These are phyloP conservation scores for Agrotis puta DNA, from an alignment of 2,888 invertebrate genomes.

Conservation along the genomic window DNA sequence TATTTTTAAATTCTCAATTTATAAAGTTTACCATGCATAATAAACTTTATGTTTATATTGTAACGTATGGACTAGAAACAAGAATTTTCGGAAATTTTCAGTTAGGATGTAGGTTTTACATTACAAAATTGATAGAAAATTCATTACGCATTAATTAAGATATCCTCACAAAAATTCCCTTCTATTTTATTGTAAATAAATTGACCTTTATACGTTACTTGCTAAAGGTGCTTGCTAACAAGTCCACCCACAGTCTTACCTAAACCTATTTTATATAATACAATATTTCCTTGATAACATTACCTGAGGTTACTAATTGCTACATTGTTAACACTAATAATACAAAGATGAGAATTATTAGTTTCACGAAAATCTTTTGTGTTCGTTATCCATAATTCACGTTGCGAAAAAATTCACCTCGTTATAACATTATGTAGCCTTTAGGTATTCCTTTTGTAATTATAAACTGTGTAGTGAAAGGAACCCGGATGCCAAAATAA, in stretches of 20 bases:
- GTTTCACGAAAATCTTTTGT: slow-evolving; percentile 55
- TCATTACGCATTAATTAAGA: too few species aligned
- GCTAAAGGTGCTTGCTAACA: slow-evolving; percentile 18
- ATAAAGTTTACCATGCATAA: too few species aligned
- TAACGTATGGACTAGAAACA: too few species aligned
- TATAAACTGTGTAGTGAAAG: slow-evolving; percentile 54
- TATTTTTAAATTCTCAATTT: too few species aligned
- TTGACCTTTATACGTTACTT: neutral
- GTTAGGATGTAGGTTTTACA: too few species aligned
- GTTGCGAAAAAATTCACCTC: slow-evolving; percentile 28
- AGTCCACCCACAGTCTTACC: slow-evolving; percentile 6
- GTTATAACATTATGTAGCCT: slow-evolving; percentile 25
- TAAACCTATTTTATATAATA: slow-evolving; percentile 20
- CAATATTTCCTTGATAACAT: slow-evolving; percentile 28
- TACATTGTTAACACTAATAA: slow-evolving; percentile 52
- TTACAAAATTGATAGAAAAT: too few species aligned
- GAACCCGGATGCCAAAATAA: slow-evolving; percentile 50
- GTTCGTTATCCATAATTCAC: slow-evolving; percentile 45
- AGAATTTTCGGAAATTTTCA: too few species aligned
- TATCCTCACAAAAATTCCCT: too few species aligned
- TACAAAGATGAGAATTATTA: slow-evolving; percentile 50
- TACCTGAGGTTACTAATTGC: slow-evolving; percentile 48
- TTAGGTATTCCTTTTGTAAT: slow-evolving; percentile 50
- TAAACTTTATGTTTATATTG: too few species aligned
- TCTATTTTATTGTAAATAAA: too few species aligned